Conservation (phyloP, 2,113 vertebrate genomes). For the Mesocricetus auratus region DNA sequence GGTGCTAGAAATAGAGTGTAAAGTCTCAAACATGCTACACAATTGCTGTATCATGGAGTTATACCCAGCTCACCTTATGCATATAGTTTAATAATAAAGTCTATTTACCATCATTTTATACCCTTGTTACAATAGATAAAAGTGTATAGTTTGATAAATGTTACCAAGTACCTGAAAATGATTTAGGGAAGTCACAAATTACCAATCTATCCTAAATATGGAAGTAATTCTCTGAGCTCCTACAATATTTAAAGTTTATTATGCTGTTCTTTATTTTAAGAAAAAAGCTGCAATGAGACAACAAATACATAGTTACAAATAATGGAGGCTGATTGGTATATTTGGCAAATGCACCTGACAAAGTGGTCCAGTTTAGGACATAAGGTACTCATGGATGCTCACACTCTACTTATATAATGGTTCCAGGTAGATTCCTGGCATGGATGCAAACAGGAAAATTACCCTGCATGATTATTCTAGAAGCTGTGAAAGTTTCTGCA, state of each 20-base stretch:
- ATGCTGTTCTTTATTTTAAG: not conserved
- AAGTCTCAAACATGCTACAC: not conserved
- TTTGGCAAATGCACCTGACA: not conserved
- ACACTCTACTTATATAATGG: not conserved
- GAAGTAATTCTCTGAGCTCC: not conserved
- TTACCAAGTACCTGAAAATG: not conserved
- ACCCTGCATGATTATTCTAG: not conserved
- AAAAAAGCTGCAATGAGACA: not conserved
- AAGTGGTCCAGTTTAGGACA: no score
- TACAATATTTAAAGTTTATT: slow-evolving; percentile 31
- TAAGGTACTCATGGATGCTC: not conserved
- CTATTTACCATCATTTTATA: slow-evolving; percentile 36
- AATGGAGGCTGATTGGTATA: not conserved
- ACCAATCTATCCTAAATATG: not conserved
- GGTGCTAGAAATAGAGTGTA: not conserved
- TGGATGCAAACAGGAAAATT: not conserved
- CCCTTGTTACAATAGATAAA: not conserved
- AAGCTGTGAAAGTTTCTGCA: not conserved
- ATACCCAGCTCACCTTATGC: not conserved
- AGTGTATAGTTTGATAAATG: slow-evolving; percentile 10
- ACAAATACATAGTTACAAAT: not conserved
- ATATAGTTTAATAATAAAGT: slow-evolving; percentile 7
- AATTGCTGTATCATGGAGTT: not conserved
- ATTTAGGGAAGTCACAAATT: not conserved
- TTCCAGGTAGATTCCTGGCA: not conserved